Conservation (phyloP, 2,797 vertebrate genomes). For the Potorous gilbertii region DNA sequence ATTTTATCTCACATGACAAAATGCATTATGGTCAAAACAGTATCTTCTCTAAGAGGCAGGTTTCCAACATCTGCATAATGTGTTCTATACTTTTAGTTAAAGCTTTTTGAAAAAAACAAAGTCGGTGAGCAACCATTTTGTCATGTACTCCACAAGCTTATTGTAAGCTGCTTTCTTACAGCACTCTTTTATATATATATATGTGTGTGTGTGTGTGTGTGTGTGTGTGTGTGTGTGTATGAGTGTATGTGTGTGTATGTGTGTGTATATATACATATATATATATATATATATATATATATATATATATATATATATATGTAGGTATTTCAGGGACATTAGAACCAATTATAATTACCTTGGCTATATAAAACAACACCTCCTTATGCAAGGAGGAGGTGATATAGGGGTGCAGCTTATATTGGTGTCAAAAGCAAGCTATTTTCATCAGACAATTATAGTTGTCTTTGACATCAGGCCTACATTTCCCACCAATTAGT, state of each 20-base stretch:
- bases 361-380: slow-evolving; percentile 85
- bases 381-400: slow-evolving; percentile 74
- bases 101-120: slow-evolving; percentile 46
- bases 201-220: too few relatives aligned
- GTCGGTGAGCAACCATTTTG: slow-evolving; percentile 68
- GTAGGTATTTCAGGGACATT: slow-evolving; percentile 83
- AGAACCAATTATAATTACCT: slow-evolving; percentile 86
- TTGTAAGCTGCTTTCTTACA: slow-evolving; percentile 78
- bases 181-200: slow-evolving; percentile 59
- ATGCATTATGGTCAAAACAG: slow-evolving; percentile 87
- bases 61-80: slow-evolving; percentile 84
- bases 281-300: too few relatives aligned
- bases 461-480: slow-evolving; percentile 85
- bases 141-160: slow-evolving; percentile 79
- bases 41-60: slow-evolving; percentile 81
- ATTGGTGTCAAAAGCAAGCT: slow-evolving; percentile 86
- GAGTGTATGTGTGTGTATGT: too few relatives aligned
- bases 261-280: too few relatives aligned
- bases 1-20: slow-evolving; percentile 88
- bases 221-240: too few relatives aligned
- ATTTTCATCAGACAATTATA: slow-evolving; percentile 88
- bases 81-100: slow-evolving; percentile 75
- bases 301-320: slow-evolving; percentile 1
- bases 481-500: slow-evolving; percentile 88
- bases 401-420: slow-evolving; percentile 80